Evolutionary conservation across 2,113 vertebrate species (phyloP).

Genomic region (Aegotheles bennettii): DNA sequence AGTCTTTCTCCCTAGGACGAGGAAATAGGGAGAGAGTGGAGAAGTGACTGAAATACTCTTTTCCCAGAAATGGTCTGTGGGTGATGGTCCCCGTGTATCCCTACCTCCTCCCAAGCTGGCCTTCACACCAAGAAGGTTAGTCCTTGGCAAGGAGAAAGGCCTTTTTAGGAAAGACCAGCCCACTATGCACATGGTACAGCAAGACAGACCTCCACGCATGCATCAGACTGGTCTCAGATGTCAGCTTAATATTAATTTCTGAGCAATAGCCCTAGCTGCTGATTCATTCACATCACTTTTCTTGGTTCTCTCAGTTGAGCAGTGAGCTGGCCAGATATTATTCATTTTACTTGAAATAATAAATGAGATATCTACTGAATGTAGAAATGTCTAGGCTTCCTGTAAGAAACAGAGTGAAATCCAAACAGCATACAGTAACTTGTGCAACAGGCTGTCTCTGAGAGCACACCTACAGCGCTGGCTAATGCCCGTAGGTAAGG

Average conservation of each 20-base stretch:
- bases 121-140: background rate
- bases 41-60: background rate
- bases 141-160: background rate
- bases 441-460: background rate
- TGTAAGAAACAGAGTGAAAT: background rate
- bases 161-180: background rate
- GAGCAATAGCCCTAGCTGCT: conserved; percentile 20
- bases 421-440: background rate
- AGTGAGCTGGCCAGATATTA: conserved; percentile 11
- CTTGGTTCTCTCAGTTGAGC: background rate
- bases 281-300: background rate
- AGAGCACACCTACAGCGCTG: background rate
- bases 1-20: background rate
- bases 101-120: background rate
- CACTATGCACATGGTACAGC: background rate
- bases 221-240: background rate
- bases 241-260: background rate
- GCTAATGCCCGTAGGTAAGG: accelerated
- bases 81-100: background rate
- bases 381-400: background rate
- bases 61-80: background rate
- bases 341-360: conserved; percentile 22
- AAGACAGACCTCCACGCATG: background rate
- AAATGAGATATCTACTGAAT: background rate
- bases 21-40: background rate